A percentile compares a stretch with the other conserved stretches of the same genome.
phyloP scores from a whole-genome alignment of 2,113 vertebrate genomes.

The Neopipo cinnamomea region DNA sequence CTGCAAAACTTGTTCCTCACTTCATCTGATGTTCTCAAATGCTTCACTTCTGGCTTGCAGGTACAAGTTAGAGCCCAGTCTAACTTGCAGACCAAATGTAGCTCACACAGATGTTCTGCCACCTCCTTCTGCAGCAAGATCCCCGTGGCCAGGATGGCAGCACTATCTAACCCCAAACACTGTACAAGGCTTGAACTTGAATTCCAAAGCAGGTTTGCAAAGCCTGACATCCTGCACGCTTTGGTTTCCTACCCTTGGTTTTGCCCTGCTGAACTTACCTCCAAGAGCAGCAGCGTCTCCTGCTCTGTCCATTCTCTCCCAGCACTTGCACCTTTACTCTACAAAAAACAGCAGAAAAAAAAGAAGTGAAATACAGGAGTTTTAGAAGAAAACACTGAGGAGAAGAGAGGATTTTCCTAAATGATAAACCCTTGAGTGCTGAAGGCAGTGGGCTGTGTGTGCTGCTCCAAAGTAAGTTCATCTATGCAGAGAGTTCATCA shows the following conservation, averaged over 20 bases:
- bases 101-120: not conserved
- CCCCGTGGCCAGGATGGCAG: rapidly evolving
- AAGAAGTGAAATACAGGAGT: not conserved
- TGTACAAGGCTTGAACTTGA: no score
- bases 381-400: not conserved
- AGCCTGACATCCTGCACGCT: rapidly evolving
- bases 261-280: conserved; percentile 75
- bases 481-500: not conserved
- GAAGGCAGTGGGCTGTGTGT: not conserved
- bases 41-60: no score
- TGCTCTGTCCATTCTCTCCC: conserved; percentile 96
- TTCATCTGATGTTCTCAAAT: no score
- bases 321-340: conserved; percentile 87
- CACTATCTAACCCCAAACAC: no score
- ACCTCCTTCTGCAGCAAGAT: not conserved
- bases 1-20: no score
- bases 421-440: not conserved
- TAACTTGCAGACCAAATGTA: not conserved
- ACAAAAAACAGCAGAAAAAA: not conserved
- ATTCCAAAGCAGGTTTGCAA: not conserved
- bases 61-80: not conserved
- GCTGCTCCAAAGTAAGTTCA: not conserved
- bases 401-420: not conserved
- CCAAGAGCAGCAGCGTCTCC: conserved; percentile 91
- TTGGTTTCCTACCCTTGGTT: not conserved